A percentile compares a stretch with the other conserved stretches of the same genome.
These are phyloP conservation scores for Hippocampus abdominalis DNA, from an alignment of 2,113 vertebrate genomes.

Conservation along the genomic window DNA sequence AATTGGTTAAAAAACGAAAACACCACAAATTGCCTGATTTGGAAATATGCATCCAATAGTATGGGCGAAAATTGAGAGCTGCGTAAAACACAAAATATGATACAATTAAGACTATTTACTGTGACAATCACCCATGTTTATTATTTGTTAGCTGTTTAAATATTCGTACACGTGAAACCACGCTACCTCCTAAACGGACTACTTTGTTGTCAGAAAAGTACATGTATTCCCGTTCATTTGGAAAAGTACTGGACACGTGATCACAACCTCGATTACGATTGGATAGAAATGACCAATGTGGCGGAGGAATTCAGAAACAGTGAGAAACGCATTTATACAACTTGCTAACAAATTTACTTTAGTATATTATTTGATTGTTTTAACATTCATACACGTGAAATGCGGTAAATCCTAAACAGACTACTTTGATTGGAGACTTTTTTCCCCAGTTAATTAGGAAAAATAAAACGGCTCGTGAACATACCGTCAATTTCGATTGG, in stretches of 20 bases:
- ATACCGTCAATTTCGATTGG: constrained; percentile 38
- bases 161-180: not conserved
- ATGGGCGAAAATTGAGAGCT: too few relatives aligned
- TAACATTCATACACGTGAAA: not conserved
- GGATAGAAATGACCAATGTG: not conserved
- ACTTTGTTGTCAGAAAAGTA: not conserved
- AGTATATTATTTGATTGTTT: not conserved
- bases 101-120: not conserved
- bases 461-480: not conserved
- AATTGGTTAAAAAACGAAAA: too few relatives aligned
- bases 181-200: not conserved
- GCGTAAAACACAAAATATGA: not conserved
- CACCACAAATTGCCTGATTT: too few relatives aligned
- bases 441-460: not conserved
- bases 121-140: not conserved
- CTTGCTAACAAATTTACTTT: too few relatives aligned
- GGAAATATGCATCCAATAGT: too few relatives aligned
- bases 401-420: not conserved
- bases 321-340: too few relatives aligned
- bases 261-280: not conserved
- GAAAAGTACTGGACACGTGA: not conserved
- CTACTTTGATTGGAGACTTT: not conserved
- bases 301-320: not conserved
- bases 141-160: not conserved
- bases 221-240: not conserved